Conservation (phyloP, 1,140 invertebrate genomes). For the Sycobia sp. region DNA sequence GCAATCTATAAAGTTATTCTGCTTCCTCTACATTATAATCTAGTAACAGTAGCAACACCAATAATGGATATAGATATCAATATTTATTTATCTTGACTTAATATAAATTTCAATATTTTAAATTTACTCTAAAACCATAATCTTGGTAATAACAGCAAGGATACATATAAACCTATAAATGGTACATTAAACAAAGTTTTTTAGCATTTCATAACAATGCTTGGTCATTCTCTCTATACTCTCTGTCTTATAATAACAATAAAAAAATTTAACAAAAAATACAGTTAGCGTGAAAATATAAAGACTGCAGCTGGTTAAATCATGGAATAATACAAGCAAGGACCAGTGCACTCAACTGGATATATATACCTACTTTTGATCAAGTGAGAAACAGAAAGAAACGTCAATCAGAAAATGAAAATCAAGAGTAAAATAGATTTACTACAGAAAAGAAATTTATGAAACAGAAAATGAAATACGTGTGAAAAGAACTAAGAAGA, state of each 20-base stretch:
- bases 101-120: slow-evolving; percentile 35
- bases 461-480: slow-evolving; percentile 11
- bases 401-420: slow-evolving; percentile 36
- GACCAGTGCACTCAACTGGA: slow-evolving; percentile 24
- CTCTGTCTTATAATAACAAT: slow-evolving; percentile 5
- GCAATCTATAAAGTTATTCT: slow-evolving; percentile 19
- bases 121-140: slow-evolving; percentile 24
- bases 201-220: slow-evolving; percentile 31
- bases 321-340: slow-evolving; percentile 32
- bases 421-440: slow-evolving; percentile 30
- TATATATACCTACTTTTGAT: slow-evolving; percentile 1
- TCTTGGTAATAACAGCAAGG: slow-evolving; percentile 35
- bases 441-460: slow-evolving; percentile 19
- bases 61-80: slow-evolving; percentile 32
- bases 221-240: slow-evolving; percentile 27
- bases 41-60: slow-evolving; percentile 31
- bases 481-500: slow-evolving; percentile 20
- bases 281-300: slow-evolving; percentile 2
- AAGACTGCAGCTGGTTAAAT: slow-evolving; percentile 4
- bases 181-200: slow-evolving; percentile 16
- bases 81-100: slow-evolving; percentile 37
- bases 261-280: slow-evolving; percentile 14
- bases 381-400: slow-evolving; percentile 31
- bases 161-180: slow-evolving; percentile 27
- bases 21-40: slow-evolving; percentile 17